Evolutionary conservation across 1,140 invertebrate species (phyloP), one percentile per base, ranked within the genome.

Genomic region (Meloidogyne hapla): DNA sequence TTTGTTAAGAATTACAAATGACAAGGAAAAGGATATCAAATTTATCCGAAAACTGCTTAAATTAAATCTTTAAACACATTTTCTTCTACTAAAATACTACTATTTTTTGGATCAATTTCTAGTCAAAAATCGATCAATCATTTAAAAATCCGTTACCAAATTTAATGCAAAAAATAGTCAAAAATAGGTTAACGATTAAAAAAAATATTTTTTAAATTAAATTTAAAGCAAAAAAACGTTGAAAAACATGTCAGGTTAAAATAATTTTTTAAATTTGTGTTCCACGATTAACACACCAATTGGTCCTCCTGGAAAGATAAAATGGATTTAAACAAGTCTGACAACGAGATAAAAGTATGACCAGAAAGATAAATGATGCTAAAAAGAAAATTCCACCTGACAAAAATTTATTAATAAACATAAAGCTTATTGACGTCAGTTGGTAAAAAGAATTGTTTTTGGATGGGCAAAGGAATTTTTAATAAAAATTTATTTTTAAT

Each of bases 271-370:
- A 2, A 2, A 15, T 2, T 10, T 42, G 40, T 13, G 9, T 42
- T 10, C 4, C 48, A n/a, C n/a, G n/a, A n/a, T n/a, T n/a, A n/a
- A n/a, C n/a, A n/a, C n/a, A n/a, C n/a, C n/a, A 56, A n/a, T 6
- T 56, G n/a, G 8, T 56, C 13, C 42, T 56, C n/a, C 12, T 56
- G n/a, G 48, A 56, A 56, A 56, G n/a, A 56, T 56, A 56, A 56
- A 56, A n/a, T n/a, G 18, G 12, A 56, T 56, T 56, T 56, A 42
- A 42, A n/a, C 12, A 21, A 33, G 33, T 33, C 33, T 33, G 33
- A 56, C 48, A 56, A 56, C n/a, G 48, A n/a, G 48, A n/a, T 56
- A n/a, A 56, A n/a, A 56, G 48, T 56, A 56, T 56, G 48, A 56
- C 48, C n/a, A 56, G 5, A n/a, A 56, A 56, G 18, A 56, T 56